A percentile compares a stretch with the other conserved stretches of the same genome.
phyloP scores from a whole-genome alignment of 1,140 invertebrate species.

The Batillaria attramentaria region DNA sequence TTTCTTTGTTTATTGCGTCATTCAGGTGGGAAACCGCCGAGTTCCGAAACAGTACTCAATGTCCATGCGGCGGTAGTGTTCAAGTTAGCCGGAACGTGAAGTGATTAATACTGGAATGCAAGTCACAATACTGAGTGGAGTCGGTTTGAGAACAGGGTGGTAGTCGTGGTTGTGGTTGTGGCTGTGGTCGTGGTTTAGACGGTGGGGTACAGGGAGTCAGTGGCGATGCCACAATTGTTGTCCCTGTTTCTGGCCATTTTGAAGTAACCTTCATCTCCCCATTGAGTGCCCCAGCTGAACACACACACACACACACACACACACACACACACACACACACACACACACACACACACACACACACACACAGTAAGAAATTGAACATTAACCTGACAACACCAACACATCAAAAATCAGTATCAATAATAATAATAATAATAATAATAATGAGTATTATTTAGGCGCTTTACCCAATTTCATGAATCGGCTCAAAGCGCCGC shows the following conservation, averaged over 20 bases:
- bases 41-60: too few relatives aligned
- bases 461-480: background rate
- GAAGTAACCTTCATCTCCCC: slow-evolving; percentile 91
- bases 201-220: slow-evolving; percentile 76
- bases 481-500: background rate
- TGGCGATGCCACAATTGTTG: slow-evolving; percentile 92
- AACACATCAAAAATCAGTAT: background rate
- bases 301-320: background rate
- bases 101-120: too few relatives aligned
- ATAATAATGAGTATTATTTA: background rate
- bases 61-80: too few relatives aligned
- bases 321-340: background rate
- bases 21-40: too few relatives aligned
- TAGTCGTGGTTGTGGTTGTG: too few relatives aligned
- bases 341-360: background rate
- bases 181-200: too few relatives aligned
- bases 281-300: slow-evolving; percentile 80
- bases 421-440: background rate
- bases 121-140: too few relatives aligned
- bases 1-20: too few relatives aligned
- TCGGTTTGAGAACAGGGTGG: too few relatives aligned
- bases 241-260: slow-evolving; percentile 88
- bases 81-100: too few relatives aligned
- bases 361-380: background rate
- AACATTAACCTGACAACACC: background rate